A percentile compares a stretch with the other conserved stretches of the same genome.
Evolutionary conservation across 1,140 invertebrate genomes (phyloP).

Genomic region (Aphelenchoides besseyi): DNA sequence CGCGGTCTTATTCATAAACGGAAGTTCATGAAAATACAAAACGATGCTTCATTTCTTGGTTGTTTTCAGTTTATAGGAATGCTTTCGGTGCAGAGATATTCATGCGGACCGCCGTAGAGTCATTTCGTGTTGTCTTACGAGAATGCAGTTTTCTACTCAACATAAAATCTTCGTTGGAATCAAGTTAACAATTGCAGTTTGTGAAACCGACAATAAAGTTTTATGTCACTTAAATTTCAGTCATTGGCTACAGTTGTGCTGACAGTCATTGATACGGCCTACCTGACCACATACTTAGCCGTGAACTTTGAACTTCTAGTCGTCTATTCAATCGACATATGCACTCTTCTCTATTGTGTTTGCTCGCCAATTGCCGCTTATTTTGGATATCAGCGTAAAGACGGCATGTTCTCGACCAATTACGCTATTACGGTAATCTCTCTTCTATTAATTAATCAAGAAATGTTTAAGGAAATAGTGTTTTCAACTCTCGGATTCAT

Average conservation of each 20-base stretch:
- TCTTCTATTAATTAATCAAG: not conserved
- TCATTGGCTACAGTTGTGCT: constrained; percentile 48
- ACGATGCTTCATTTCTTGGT: too few species aligned
- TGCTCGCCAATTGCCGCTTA: constrained; percentile 34
- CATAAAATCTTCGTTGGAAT: too few species aligned
- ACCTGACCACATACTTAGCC: constrained; percentile 49
- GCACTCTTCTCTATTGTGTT: constrained; percentile 45
- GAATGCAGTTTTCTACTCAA: too few species aligned
- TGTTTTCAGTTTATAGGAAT: too few species aligned
- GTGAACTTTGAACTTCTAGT: constrained; percentile 51
- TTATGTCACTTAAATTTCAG: too few species aligned
- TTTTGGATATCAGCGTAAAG: constrained; percentile 21
- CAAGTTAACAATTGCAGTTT: too few species aligned
- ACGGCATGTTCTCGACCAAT: constrained; percentile 34
- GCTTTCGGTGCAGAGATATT: too few species aligned
- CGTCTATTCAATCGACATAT: constrained; percentile 48
- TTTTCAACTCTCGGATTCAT: constrained; percentile 48
- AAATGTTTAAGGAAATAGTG: constrained; percentile 46
- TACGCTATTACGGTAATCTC: constrained; percentile 28
- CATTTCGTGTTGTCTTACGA: too few species aligned
- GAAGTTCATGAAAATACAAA: too few species aligned
- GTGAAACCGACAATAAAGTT: too few species aligned
- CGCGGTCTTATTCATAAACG: too few species aligned
- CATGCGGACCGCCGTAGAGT: too few species aligned
- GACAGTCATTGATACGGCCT: constrained; percentile 43